These are phyloP conservation scores for Pyrgilauda ruficollis DNA, from an alignment of 2,113 vertebrate species.

Conservation along the genomic window DNA sequence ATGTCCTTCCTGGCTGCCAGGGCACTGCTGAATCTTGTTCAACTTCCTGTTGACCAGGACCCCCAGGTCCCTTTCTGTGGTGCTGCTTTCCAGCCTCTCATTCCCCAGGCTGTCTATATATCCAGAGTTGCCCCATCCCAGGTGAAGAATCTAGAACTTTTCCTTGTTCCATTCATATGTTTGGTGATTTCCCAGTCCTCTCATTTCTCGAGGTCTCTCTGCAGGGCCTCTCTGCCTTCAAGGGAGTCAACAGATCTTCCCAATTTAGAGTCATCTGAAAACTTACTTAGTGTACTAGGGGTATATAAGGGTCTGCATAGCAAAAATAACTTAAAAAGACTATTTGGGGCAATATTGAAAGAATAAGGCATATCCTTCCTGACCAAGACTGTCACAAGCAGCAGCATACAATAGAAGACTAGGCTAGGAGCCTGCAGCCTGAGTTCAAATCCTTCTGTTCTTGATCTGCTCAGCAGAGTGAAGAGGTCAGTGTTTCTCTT, in stretches of 20 bases:
- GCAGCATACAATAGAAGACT: background rate
- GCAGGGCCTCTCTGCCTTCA: background rate
- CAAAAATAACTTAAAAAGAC: background rate
- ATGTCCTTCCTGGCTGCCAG: background rate
- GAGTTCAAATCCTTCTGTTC: background rate
- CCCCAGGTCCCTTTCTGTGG: background rate
- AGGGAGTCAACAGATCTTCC: background rate
- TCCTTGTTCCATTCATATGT: accelerated
- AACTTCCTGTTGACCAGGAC: accelerated
- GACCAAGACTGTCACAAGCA: background rate
- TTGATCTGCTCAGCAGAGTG: background rate
- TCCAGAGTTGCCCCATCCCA: background rate
- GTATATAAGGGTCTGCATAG: background rate
- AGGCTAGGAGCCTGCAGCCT: background rate
- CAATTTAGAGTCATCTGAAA: background rate
- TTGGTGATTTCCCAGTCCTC: background rate
- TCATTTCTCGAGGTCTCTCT: background rate
- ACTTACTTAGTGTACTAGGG: background rate
- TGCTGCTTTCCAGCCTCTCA: background rate
- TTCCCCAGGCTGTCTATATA: background rate
- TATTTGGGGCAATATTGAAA: background rate
- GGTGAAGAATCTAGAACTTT: background rate
- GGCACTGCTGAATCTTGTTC: background rate
- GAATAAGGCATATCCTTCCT: background rate
- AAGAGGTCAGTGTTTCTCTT: background rate